Base-by-base conservation (phyloP, 1,140 invertebrate genomes). In the Papilio machaon region DNA sequence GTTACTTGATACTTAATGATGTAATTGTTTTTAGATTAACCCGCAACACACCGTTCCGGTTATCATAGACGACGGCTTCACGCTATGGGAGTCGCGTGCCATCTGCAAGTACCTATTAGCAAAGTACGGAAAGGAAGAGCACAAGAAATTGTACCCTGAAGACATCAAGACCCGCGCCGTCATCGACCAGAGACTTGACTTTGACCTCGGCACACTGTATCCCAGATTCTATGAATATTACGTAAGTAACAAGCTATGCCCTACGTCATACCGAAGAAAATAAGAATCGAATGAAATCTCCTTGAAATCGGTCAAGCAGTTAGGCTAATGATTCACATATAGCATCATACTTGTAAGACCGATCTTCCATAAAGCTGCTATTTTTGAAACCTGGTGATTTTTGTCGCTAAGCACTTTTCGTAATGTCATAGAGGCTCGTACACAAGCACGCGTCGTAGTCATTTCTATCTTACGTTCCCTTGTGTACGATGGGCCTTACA, bases 151-250 rank as follows among this genome's bases (percentile, higher is more conserved):
- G 3, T 97, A 97, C 87, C 97, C 97, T 0, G 96, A 96, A 82
- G 96, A 97, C 58, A 91, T 96, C 0, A 95, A 96, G 90, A 90
- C 96, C 82, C 95, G 97, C 77, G 97, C 97, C 6, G 0, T 97
- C 0, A 95, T 98, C 13, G 96, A 98, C 89, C 96, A 97, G 85
- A 95, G 97, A 82, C 92, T 98, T 38, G 96, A 96, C 86, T 98
- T 98, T 89, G 97, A 98, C 86, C 90, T 96, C 83, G 96, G 96
- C 43, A 96, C 95, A 2, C 92, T 98, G 15, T 97, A 97, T 90
- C 94, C 96, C 74, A 91, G 95, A 74, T 96, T 97, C 64, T 88
- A 85, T 17, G 95, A 95, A 47, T 95, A 95, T 85, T 96, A 95
- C 79, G 96, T 96, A 90, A 95, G 95, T 64, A 64, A 30, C 23